phyloP scores from a whole-genome alignment of 2,113 vertebrate genomes.

The Chaenocephalus aceratus region DNA sequence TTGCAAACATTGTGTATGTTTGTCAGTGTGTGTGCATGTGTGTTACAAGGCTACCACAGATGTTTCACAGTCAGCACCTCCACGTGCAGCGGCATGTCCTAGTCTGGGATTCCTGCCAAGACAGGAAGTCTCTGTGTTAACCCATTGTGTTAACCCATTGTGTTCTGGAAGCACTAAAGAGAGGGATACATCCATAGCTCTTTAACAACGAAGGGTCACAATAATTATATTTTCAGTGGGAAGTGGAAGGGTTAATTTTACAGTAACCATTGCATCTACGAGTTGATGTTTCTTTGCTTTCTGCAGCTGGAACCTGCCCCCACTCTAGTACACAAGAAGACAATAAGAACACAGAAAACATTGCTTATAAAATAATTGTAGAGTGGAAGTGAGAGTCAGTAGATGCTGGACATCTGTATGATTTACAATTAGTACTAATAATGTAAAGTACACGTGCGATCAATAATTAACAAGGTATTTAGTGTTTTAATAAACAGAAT shows the following conservation, averaged over 20 bases:
- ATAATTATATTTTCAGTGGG: slow-evolving; percentile 16
- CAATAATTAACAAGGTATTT: too few relatives aligned
- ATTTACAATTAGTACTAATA: neutral
- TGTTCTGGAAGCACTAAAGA: slow-evolving; percentile 27
- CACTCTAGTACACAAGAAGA: neutral
- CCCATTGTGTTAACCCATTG: slow-evolving; percentile 84
- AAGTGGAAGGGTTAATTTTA: slow-evolving; percentile 52
- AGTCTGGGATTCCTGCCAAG: slow-evolving; percentile 89
- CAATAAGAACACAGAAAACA: slow-evolving; percentile 3
- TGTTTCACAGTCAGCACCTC: slow-evolving; percentile 90
- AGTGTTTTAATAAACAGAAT: slow-evolving; percentile 46
- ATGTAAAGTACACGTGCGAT: neutral
- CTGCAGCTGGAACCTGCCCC: slow-evolving; percentile 28
- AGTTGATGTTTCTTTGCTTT: slow-evolving; percentile 36
- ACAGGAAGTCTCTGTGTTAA: slow-evolving; percentile 85
- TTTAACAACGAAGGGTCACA: slow-evolving; percentile 1
- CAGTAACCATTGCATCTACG: slow-evolving; percentile 17
- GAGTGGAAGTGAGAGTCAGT: neutral
- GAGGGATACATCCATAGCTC: slow-evolving; percentile 14
- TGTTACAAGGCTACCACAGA: slow-evolving; percentile 84
- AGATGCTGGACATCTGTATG: neutral
- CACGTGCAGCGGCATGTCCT: slow-evolving; percentile 87
- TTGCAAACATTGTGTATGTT: slow-evolving; percentile 25
- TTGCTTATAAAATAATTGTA: slow-evolving; percentile 16
- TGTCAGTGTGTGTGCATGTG: slow-evolving; percentile 69